These are phyloP conservation scores for Pristionchus maxplancki DNA, from an alignment of 2,888 invertebrate species.

Conservation along the genomic window DNA sequence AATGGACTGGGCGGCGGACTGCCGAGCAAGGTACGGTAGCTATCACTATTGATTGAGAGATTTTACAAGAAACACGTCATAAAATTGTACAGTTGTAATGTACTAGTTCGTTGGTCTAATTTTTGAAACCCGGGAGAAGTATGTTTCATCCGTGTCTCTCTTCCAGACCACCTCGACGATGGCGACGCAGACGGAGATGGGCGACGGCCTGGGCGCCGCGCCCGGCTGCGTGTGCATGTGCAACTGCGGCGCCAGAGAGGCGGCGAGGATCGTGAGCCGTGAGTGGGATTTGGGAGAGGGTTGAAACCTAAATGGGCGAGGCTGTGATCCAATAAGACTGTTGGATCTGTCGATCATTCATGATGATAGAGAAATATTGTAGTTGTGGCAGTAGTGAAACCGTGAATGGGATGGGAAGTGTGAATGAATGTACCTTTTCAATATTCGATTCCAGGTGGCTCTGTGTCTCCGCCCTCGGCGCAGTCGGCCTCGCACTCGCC, in stretches of 20 bases:
- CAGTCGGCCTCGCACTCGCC: slow-evolving; percentile 50
- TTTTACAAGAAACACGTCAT: not conserved
- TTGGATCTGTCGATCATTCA: too few relatives aligned
- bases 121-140: too few relatives aligned
- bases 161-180: not conserved
- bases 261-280: slow-evolving; percentile 41
- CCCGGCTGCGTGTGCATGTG: slow-evolving; percentile 51
- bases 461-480: slow-evolving; percentile 41
- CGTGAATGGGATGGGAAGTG: too few relatives aligned
- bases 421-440: not conserved
- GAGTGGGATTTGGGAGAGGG: too few relatives aligned
- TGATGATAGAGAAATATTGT: too few relatives aligned
- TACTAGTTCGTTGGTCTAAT: too few relatives aligned
- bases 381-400: too few relatives aligned
- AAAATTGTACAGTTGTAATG: not conserved
- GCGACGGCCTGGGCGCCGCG: not conserved
- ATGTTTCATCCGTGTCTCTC: too few relatives aligned
- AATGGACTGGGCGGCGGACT: not conserved
- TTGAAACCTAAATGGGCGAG: not conserved
- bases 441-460: slow-evolving; percentile 2
- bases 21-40: slow-evolving; percentile 34
- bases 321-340: not conserved
- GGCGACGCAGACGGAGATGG: slow-evolving; percentile 49
- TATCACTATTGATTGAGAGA: not conserved
- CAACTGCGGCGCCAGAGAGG: slow-evolving; percentile 47